phyloP scores from a whole-genome alignment of 2,113 vertebrate species.

The Physeter macrocephalus region DNA sequence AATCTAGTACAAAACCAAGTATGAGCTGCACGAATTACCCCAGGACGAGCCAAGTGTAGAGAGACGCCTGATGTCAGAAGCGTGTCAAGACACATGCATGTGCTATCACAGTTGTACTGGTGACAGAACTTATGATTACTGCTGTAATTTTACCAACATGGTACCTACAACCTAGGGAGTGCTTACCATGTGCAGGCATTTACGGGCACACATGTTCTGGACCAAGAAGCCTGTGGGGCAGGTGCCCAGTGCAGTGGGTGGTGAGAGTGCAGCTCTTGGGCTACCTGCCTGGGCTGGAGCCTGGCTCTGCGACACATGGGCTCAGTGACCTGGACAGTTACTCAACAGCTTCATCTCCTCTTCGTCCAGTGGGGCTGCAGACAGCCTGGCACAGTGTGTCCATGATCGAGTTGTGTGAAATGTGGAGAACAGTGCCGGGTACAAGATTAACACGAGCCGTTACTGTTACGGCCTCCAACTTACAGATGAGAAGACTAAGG shows the following conservation, averaged over 20 bases:
- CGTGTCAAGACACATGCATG: fast-evolving
- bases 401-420: background rate
- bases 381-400: background rate
- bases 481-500: background rate
- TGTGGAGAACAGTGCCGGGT: fast-evolving
- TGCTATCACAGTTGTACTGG: background rate
- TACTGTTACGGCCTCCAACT: background rate
- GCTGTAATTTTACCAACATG: fast-evolving
- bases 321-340: background rate
- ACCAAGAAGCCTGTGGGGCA: too few relatives aligned
- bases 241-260: background rate
- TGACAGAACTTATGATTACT: background rate
- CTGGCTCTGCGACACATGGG: background rate
- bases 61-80: background rate
- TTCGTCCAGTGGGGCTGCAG: background rate
- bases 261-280: background rate
- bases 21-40: background rate
- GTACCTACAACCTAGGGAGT: background rate
- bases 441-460: background rate
- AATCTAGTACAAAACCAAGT: background rate
- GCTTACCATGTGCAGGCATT: background rate
- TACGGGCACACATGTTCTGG: background rate
- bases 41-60: background rate
- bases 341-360: background rate
- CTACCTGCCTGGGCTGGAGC: background rate